These are phyloP conservation scores for Mythimna loreyi DNA, from an alignment of 2,888 invertebrate genomes.

Conservation along the genomic window DNA sequence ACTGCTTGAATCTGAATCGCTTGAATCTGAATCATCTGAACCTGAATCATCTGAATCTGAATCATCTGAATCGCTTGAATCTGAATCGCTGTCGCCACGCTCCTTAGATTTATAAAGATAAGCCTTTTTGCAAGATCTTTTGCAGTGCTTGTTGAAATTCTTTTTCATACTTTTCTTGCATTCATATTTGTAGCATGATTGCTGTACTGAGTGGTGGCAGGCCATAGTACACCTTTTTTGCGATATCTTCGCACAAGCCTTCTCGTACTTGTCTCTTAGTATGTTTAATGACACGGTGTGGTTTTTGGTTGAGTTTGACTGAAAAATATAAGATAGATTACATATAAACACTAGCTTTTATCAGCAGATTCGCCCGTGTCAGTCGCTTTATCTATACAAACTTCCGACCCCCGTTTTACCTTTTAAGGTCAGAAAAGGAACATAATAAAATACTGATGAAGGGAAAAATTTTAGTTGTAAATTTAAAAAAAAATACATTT, in stretches of 20 bases:
- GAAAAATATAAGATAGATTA: background rate
- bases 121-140: constrained; percentile 61
- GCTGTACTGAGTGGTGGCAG: constrained; percentile 59
- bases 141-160: constrained; percentile 67
- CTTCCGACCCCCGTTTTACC: too few relatives aligned
- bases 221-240: constrained; percentile 68
- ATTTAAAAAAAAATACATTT: too few relatives aligned
- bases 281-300: constrained; percentile 56
- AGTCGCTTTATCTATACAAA: too few relatives aligned
- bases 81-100: background rate
- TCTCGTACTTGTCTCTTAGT: constrained; percentile 72
- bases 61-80: constrained; percentile 5
- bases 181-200: constrained; percentile 61
- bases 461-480: too few relatives aligned
- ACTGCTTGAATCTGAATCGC: too few relatives aligned
- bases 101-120: constrained; percentile 48
- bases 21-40: background rate
- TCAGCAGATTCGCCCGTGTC: too few relatives aligned
- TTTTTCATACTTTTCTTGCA: constrained; percentile 62
- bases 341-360: too few relatives aligned
- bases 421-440: too few relatives aligned
- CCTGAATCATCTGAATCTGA: constrained; percentile 4
- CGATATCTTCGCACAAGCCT: constrained; percentile 69
- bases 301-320: constrained; percentile 1
- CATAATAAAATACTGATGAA: too few relatives aligned